Conservation (phyloP, 2,888 invertebrate genomes). For the Rhodophaea formosa region DNA sequence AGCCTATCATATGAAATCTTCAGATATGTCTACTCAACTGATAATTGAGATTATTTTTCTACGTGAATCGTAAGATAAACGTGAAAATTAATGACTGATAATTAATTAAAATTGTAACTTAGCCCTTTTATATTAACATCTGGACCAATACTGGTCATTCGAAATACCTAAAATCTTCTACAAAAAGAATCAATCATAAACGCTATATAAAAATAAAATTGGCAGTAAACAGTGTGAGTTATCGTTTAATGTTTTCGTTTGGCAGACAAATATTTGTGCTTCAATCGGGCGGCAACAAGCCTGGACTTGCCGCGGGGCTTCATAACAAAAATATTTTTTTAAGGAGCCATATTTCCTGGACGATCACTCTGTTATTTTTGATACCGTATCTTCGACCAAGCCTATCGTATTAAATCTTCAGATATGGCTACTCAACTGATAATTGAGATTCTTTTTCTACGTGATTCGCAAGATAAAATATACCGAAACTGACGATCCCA, state of each 20-base stretch:
- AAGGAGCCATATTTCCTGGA: slow-evolving; percentile 21
- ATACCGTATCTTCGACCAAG: slow-evolving; percentile 2
- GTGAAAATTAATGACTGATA: too few relatives aligned
- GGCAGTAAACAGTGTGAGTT: not conserved
- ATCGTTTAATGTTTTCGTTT: too few relatives aligned
- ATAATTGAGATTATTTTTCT: not conserved
- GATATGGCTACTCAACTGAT: not conserved
- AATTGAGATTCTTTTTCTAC: not conserved
- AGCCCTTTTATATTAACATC: too few relatives aligned
- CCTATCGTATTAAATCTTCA: slow-evolving; percentile 1
- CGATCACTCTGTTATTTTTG: slow-evolving; percentile 7
- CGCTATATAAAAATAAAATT: slow-evolving; percentile 4
- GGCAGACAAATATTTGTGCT: too few relatives aligned
- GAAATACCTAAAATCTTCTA: too few relatives aligned
- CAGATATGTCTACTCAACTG: not conserved
- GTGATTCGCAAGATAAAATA: too few relatives aligned
- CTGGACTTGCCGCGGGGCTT: slow-evolving; percentile 30
- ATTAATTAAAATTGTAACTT: too few relatives aligned
- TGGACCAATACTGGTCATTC: too few relatives aligned
- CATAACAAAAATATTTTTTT: slow-evolving; percentile 47
- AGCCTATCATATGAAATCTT: slow-evolving; percentile 1
- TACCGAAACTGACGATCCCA: too few relatives aligned
- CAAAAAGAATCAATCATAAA: not conserved
- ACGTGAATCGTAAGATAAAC: not conserved
- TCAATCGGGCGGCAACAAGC: slow-evolving; percentile 18